Evolutionary conservation across 2,888 invertebrate species (phyloP).

Genomic region (Chrysina gloriosa): DNA sequence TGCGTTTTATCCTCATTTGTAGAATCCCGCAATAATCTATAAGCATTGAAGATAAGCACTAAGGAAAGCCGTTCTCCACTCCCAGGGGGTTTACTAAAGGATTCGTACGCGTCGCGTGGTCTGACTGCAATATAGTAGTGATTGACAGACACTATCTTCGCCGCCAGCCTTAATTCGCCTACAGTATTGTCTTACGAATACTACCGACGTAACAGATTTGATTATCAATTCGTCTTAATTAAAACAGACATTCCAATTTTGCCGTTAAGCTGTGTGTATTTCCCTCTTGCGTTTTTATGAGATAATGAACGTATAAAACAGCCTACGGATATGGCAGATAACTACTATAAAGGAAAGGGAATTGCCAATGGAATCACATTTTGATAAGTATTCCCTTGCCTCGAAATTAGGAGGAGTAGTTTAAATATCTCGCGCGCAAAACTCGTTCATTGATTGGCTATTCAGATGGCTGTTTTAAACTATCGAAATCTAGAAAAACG

Average conservation of each 20-base stretch:
- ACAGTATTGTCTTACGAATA: slow-evolving; percentile 30
- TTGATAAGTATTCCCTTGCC: no score
- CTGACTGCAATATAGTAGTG: slow-evolving; percentile 35
- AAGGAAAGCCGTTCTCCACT: neutral
- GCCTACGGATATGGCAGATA: no score
- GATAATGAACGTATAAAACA: no score
- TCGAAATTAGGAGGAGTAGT: no score
- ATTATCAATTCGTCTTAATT: slow-evolving; percentile 43
- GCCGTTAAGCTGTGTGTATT: slow-evolving; percentile 38
- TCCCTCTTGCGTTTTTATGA: slow-evolving; percentile 19
- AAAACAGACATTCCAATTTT: slow-evolving; percentile 44
- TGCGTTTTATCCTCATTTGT: slow-evolving; percentile 45
- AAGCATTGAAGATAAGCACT: slow-evolving; percentile 30
- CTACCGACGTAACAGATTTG: slow-evolving; percentile 13
- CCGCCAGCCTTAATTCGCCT: slow-evolving; percentile 38
- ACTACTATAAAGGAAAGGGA: no score
- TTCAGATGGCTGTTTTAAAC: no score
- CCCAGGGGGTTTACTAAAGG: slow-evolving; percentile 9
- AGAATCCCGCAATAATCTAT: slow-evolving; percentile 39
- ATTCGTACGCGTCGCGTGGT: slow-evolving; percentile 4
- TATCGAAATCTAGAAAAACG: no score
- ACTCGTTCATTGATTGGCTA: no score
- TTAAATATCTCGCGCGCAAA: no score
- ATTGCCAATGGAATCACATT: no score
- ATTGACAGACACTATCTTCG: slow-evolving; percentile 46